A percentile compares a stretch with the other conserved stretches of the same genome.
phyloP scores from a whole-genome alignment of 2,113 vertebrate species.

The Tylochromis polylepis region DNA sequence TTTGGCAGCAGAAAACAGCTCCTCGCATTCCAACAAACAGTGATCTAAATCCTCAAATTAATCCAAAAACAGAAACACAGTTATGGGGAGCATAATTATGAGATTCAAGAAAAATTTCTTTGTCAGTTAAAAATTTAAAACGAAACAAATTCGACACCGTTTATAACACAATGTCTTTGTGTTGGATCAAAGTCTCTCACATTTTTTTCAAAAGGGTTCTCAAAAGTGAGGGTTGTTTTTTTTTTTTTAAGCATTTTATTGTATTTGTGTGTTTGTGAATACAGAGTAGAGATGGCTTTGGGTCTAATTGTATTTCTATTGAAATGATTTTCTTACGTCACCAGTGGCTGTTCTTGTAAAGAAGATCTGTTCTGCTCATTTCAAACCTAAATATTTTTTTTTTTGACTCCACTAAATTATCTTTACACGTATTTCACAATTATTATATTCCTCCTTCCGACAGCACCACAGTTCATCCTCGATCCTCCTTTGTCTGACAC shows the following conservation, averaged over 20 bases:
- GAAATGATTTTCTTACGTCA: neutral
- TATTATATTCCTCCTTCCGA: neutral
- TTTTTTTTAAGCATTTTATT: neutral
- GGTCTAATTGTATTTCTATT: neutral
- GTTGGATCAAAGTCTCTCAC: no score
- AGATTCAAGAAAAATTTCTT: no score
- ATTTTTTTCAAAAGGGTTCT: no score
- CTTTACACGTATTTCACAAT: neutral
- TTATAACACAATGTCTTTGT: no score
- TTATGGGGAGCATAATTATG: no score
- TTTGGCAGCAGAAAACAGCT: neutral
- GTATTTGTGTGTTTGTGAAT: neutral
- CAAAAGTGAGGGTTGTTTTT: no score
- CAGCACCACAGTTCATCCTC: neutral
- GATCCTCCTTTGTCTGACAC: neutral
- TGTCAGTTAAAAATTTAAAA: no score
- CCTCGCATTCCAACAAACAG: neutral
- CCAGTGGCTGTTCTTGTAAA: neutral
- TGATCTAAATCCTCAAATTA: neutral
- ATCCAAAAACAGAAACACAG: neutral
- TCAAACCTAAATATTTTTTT: neutral
- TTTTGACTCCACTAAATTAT: neutral
- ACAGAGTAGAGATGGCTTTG: neutral
- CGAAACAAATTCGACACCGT: no score
- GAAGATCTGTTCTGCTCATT: neutral